Base-by-base conservation (phyloP, 2,113 vertebrate species). In the Anas platyrhynchos region DNA sequence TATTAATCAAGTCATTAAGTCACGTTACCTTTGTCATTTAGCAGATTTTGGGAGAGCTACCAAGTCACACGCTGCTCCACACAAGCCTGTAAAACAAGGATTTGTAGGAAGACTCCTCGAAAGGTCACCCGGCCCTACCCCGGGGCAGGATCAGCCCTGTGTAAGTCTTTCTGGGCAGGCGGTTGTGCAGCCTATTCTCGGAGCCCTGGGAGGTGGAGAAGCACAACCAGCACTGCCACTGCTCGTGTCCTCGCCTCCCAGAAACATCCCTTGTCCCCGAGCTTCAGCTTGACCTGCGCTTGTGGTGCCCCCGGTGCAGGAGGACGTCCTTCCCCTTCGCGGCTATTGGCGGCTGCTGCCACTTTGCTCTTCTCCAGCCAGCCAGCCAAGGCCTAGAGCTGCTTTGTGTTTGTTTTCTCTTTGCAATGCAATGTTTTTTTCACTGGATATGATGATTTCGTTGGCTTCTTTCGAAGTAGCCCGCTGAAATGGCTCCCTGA, bases 211-310 rank as follows among this genome's bases (percentile, higher is more conserved):
- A 1, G 1, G 6, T 1, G n/a, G 41, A 18, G 69, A 86, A 4
- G 12, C 0, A 0, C 75, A 77, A 56, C 22, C 27, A 10, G 54
- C 11, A 9, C 86, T 23, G 78, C 16, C 1, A 0, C 11, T 0
- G 78, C 7, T 1, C 69, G 55, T 0, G 0, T 29, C 17, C 52
- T 59, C 69, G 34, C 21, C 1, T 0, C 83, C 1, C 0, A 43
- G 73, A 20, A 27, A 7, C 38, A 48, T 44, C 62, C 32, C 32
- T 46, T 56, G 72, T 68, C n/a, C 86, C 15, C 50, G 31, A 16
- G 36, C 56, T 44, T 15, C 3, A 2, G 54, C 27, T 8, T 17
- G 13, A 78, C 61, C 44, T 41, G 46, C 46, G 10, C 46, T 48
- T 22, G 46, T 48, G 46, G 46, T 48, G 7, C 8, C 8, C 6